Evolutionary conservation across 2,797 vertebrate species (phyloP).

Genomic region (Xenopus petersii): DNA sequence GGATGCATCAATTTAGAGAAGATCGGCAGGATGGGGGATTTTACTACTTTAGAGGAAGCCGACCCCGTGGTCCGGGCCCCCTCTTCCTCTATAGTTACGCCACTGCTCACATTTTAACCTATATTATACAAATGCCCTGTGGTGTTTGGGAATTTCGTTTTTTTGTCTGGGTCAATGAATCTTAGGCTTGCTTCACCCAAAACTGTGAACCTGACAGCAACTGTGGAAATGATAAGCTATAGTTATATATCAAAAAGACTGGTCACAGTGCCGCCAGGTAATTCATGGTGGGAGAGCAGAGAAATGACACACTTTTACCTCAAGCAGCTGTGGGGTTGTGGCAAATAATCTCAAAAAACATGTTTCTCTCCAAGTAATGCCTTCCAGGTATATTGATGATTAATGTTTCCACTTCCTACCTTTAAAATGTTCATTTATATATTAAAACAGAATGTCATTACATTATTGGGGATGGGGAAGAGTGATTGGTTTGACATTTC

Average conservation of each 20-base stretch:
- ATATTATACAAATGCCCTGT: too few relatives aligned
- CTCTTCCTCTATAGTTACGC: too few relatives aligned
- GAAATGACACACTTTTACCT: constrained; percentile 13
- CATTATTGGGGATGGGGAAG: not conserved
- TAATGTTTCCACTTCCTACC: constrained; percentile 6
- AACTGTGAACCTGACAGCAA: not conserved
- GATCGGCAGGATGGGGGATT: too few relatives aligned
- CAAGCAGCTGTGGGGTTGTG: constrained; percentile 31
- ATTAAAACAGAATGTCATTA: not conserved
- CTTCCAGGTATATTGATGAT: constrained; percentile 13
- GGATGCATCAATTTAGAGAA: too few relatives aligned
- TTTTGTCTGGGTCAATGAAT: not conserved
- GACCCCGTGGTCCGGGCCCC: too few relatives aligned
- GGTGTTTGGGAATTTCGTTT: too few relatives aligned
- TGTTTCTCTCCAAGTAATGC: constrained; percentile 24
- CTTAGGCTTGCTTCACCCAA: constrained; percentile 3
- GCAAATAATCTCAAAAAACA: constrained; percentile 35
- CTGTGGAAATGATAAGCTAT: constrained; percentile 25
- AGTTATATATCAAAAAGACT: constrained; percentile 22
- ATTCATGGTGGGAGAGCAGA: constrained; percentile 39
- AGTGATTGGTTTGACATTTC: not conserved
- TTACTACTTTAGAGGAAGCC: too few relatives aligned
- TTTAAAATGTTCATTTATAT: constrained; percentile 16
- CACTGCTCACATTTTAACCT: too few relatives aligned
- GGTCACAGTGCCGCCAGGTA: constrained; percentile 16